phyloP scores from a whole-genome alignment of 2,888 invertebrate species.

The Xylota segnis region DNA sequence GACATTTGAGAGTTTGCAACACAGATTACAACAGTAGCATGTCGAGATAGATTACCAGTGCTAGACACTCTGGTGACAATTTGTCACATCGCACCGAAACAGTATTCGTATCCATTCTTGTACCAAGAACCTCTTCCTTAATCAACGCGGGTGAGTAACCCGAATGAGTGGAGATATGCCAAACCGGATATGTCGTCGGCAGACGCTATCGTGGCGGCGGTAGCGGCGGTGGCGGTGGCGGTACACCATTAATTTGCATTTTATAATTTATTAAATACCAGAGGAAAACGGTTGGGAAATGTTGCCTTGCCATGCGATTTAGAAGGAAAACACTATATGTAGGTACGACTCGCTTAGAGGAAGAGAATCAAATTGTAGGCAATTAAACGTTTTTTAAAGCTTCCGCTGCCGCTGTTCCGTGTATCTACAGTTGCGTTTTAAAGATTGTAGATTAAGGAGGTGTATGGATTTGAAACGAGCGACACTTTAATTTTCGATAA shows the following conservation, averaged over 20 bases:
- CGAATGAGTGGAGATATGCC: slow-evolving; percentile 6
- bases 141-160: slow-evolving; percentile 38
- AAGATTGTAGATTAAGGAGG: background rate
- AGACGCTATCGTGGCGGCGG: slow-evolving; percentile 16
- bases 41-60: slow-evolving; percentile 19
- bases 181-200: slow-evolving; percentile 34
- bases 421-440: background rate
- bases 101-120: background rate
- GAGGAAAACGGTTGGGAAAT: slow-evolving; percentile 24
- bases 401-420: background rate
- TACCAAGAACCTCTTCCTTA: background rate
- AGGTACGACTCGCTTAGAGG: background rate
- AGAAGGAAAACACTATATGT: background rate
- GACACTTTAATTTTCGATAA: slow-evolving; percentile 2
- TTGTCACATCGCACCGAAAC: slow-evolving; percentile 5
- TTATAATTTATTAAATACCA: slow-evolving; percentile 38
- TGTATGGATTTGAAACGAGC: slow-evolving; percentile 4
- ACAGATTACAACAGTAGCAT: slow-evolving; percentile 30
- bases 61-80: slow-evolving; percentile 31
- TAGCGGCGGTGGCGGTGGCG: slow-evolving; percentile 6
- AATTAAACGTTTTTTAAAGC: slow-evolving; percentile 20
- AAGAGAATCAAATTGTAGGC: background rate
- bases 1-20: slow-evolving; percentile 14
- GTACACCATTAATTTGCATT: slow-evolving; percentile 48
- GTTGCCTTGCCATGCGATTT: slow-evolving; percentile 34